These are phyloP conservation scores for Axinella damicornis DNA, from an alignment of 37 sponge, comb jelly and placozoan species.

Conservation along the genomic window DNA sequence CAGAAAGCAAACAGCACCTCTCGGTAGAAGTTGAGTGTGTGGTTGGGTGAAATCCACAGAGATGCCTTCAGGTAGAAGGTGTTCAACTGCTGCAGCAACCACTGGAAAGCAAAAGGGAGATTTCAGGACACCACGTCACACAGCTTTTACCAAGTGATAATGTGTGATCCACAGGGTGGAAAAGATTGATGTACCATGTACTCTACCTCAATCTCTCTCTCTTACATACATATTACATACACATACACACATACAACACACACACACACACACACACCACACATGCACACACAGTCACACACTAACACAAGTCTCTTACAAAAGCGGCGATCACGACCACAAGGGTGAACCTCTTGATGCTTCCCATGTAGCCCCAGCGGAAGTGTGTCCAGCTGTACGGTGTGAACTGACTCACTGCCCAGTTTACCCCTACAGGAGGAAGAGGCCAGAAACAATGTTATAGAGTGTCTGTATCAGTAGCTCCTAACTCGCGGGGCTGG, in stretches of 20 bases:
- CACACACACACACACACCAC: too few relatives aligned
- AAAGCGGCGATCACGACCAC: conserved; percentile 40
- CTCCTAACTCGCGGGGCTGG: too few relatives aligned
- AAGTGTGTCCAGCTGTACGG: conserved; percentile 90
- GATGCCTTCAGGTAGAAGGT: conserved; percentile 89
- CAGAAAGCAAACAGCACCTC: conserved; percentile 63
- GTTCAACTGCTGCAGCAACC: conserved; percentile 86
- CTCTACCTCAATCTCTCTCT: too few relatives aligned
- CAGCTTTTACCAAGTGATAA: too few relatives aligned
- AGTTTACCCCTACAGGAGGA: conserved; percentile 78
- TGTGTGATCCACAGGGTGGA: too few relatives aligned
- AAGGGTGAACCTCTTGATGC: conserved; percentile 67
- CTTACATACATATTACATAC: too few relatives aligned
- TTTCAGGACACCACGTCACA: too few relatives aligned
- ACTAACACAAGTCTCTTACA: conserved; percentile 24
- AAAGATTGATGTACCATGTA: too few relatives aligned
- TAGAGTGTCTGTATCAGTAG: too few relatives aligned
- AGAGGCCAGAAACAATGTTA: background rate
- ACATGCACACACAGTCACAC: too few relatives aligned
- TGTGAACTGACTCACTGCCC: conserved; percentile 90
- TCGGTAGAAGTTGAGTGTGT: conserved; percentile 79
- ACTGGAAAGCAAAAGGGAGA: conserved; percentile 50
- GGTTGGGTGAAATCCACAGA: conserved; percentile 90
- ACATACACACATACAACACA: too few relatives aligned
- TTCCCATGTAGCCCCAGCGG: conserved; percentile 92